These are phyloP conservation scores for Coreius guichenoti DNA, from an alignment of 2,797 vertebrate genomes.

Conservation along the genomic window DNA sequence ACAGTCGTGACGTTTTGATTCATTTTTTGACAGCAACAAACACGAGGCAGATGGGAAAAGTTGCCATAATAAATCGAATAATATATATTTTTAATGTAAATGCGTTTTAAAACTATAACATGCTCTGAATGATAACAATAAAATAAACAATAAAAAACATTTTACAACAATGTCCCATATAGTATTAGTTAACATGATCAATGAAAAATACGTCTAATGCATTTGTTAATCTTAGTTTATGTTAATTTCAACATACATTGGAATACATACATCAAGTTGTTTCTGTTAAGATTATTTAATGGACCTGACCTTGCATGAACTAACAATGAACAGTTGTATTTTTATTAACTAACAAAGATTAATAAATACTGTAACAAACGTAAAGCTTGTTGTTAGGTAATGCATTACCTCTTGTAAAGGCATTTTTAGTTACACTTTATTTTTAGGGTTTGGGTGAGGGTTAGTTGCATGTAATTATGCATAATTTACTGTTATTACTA, in stretches of 20 bases:
- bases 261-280: background rate
- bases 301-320: background rate
- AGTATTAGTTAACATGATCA: background rate
- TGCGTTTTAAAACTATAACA: background rate
- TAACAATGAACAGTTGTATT: background rate
- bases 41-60: slow-evolving; percentile 15
- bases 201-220: background rate
- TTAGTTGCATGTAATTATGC: no score
- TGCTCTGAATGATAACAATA: background rate
- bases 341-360: background rate
- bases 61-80: background rate
- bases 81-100: background rate
- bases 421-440: no score
- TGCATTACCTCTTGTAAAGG: no score
- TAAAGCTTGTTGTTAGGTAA: background rate
- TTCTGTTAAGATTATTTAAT: background rate
- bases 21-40: slow-evolving; percentile 9
- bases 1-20: slow-evolving; percentile 9
- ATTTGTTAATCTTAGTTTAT: background rate
- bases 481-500: no score
- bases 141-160: no score
- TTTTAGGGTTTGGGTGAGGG: no score
- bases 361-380: background rate
- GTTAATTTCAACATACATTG: background rate
- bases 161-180: background rate